Evolutionary conservation across 2,888 invertebrate species (phyloP).

Genomic region (Microplitis manilae): DNA sequence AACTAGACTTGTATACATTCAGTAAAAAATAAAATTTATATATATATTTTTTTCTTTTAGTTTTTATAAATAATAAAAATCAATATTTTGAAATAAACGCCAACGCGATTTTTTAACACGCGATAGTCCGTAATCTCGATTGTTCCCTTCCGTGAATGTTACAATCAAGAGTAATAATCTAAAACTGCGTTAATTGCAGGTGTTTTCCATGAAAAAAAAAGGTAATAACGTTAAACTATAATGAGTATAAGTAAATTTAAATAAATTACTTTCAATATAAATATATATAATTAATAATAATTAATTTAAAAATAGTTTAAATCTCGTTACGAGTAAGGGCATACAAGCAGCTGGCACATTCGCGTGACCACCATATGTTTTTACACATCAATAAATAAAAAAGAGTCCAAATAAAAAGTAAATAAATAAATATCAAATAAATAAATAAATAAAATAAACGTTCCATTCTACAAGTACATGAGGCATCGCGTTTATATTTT

Average conservation of each 20-base stretch:
- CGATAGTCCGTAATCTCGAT: neutral
- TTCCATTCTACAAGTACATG: constrained; percentile 43
- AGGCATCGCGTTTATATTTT: constrained; percentile 10
- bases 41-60: too few relatives aligned
- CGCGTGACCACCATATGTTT: constrained; percentile 55
- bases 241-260: neutral
- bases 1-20: too few relatives aligned
- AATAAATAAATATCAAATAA: neutral
- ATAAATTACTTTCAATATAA: neutral
- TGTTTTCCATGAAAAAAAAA: neutral
- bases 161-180: neutral
- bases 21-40: too few relatives aligned
- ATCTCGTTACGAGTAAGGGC: constrained; percentile 55
- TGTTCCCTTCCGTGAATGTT: neutral
- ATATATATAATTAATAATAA: neutral
- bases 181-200: neutral
- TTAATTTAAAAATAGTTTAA: neutral
- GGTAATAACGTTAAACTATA: neutral
- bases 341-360: constrained; percentile 71
- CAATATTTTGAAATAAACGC: neutral
- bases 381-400: constrained; percentile 41
- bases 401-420: too few relatives aligned
- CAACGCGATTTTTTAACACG: neutral
- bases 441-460: constrained; percentile 31
- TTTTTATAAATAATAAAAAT: neutral